A percentile compares a stretch with the other conserved stretches of the same genome.
Evolutionary conservation across 2,113 vertebrate species (phyloP).

Genomic region (Ictalurus punctatus): DNA sequence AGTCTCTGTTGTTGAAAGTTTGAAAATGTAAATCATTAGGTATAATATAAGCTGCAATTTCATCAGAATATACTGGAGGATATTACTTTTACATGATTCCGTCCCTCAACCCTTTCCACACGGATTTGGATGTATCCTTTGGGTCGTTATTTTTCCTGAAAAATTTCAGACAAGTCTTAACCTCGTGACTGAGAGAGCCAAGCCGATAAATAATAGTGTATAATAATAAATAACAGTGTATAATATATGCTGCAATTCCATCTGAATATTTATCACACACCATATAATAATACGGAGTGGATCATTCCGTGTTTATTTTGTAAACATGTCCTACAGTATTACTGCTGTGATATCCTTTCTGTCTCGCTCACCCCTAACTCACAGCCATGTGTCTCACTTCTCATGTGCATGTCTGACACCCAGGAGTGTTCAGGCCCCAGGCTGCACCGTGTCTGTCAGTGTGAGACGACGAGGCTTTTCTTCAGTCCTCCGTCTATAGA

Average conservation of each 20-base stretch:
- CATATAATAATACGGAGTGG: not conserved
- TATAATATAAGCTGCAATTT: not conserved
- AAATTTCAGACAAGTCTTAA: not conserved
- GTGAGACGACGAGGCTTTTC: slow-evolving; percentile 16
- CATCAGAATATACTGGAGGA: too few relatives aligned
- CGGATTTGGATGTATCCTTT: not conserved
- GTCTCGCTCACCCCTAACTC: not conserved
- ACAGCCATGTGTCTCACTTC: not conserved
- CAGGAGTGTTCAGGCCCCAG: slow-evolving; percentile 4
- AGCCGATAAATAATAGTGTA: not conserved
- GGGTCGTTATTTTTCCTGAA: not conserved
- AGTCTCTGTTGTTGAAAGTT: not conserved
- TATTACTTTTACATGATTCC: accelerated
- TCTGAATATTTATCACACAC: not conserved
- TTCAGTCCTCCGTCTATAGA: not conserved
- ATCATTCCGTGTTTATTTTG: not conserved
- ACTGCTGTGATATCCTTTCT: not conserved
- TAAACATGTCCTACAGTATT: not conserved
- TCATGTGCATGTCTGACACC: slow-evolving; percentile 19
- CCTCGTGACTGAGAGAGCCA: not conserved
- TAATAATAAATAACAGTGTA: not conserved
- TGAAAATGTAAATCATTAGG: not conserved
- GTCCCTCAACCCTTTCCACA: not conserved
- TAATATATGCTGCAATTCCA: not conserved
- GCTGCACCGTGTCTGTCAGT: slow-evolving; percentile 37